phyloP scores from a whole-genome alignment of 2,797 vertebrate genomes.

The Tangara arthus region DNA sequence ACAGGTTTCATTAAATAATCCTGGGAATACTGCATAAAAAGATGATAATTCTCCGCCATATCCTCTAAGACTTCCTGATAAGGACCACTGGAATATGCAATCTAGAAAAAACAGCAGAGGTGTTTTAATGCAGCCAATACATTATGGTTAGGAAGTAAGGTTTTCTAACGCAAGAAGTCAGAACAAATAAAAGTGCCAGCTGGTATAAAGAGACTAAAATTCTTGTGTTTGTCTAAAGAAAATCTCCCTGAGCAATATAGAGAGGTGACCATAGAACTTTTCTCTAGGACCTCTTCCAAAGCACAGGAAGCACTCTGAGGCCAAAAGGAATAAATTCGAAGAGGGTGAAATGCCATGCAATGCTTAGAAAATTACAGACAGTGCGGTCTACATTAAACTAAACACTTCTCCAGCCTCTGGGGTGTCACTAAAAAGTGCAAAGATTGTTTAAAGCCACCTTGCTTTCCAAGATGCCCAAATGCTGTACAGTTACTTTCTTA shows the following conservation, averaged over 20 bases:
- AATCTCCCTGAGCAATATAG: not conserved
- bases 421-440: not conserved
- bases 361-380: not conserved
- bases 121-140: not conserved
- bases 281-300: not conserved
- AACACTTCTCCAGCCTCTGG: not conserved
- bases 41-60: not conserved
- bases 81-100: not conserved
- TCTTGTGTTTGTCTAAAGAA: not conserved
- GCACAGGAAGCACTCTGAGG: not conserved
- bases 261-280: not conserved
- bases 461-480: not conserved
- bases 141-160: not conserved
- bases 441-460: not conserved
- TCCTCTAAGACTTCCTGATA: not conserved
- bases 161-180: not conserved
- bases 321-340: not conserved
- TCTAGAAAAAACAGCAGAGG: not conserved
- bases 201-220: not conserved
- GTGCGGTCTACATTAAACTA: not conserved
- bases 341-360: not conserved
- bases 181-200: not conserved
- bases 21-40: not conserved
- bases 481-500: not conserved
- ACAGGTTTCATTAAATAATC: not conserved